Conservation (phyloP, 30 jellyfish, hydroid and myxozoan species). For the Sanderia malayensis region DNA sequence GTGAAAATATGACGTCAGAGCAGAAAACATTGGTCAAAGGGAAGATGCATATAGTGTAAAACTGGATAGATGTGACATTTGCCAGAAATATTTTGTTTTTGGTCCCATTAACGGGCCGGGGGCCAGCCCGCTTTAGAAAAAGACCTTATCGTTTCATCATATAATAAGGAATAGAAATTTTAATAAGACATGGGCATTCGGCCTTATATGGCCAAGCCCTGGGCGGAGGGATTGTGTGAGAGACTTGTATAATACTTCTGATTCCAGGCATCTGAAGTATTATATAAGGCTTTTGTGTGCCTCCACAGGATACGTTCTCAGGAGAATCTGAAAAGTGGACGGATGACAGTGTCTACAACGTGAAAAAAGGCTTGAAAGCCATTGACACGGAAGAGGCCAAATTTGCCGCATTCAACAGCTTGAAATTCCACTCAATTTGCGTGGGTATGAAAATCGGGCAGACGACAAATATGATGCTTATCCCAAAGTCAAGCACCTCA, state of each 20-base stretch:
- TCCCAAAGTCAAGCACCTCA: conserved; percentile 2
- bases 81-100: too few species aligned
- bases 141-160: too few species aligned
- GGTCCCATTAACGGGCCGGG: too few species aligned
- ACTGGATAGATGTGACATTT: too few species aligned
- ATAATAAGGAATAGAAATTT: too few species aligned
- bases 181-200: not conserved
- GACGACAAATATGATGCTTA: not conserved
- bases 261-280: not conserved
- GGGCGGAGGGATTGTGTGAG: not conserved
- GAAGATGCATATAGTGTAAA: too few species aligned
- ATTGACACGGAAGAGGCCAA: conserved; percentile 16
- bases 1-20: too few species aligned
- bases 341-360: not conserved
- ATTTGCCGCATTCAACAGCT: conserved; percentile 10
- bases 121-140: too few species aligned
- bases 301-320: conserved; percentile 9
- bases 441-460: conserved; percentile 20
- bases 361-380: not conserved
- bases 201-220: not conserved
- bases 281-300: too few species aligned
- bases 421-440: conserved; percentile 12
- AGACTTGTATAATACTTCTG: not conserved
- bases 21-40: too few species aligned
- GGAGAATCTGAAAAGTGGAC: conserved; percentile 9